phyloP scores from a whole-genome alignment of 2,113 vertebrate genomes.

The Daboia siamensis region DNA sequence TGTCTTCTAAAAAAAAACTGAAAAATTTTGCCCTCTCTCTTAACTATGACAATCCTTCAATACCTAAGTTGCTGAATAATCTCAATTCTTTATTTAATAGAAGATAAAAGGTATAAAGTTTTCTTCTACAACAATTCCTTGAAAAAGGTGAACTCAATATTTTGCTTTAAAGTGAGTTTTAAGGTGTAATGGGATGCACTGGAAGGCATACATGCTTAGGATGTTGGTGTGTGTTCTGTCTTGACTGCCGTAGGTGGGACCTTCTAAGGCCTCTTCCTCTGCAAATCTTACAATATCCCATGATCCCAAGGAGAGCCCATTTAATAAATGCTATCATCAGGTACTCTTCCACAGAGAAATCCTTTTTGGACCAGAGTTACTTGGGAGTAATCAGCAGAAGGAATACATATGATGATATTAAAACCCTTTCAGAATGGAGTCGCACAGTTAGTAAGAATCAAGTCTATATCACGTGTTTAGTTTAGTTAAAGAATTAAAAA shows the following conservation, averaged over 20 bases:
- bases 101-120: background rate
- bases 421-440: background rate
- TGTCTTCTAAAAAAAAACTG: background rate
- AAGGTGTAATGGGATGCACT: background rate
- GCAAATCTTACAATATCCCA: background rate
- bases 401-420: background rate
- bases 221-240: background rate
- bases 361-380: background rate
- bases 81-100: background rate
- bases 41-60: background rate
- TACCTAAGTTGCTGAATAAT: background rate
- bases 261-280: background rate
- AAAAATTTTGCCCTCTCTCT: background rate
- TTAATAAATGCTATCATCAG: background rate
- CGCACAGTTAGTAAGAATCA: background rate
- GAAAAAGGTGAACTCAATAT: background rate
- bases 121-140: background rate
- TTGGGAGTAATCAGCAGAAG: background rate
- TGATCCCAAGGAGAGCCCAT: background rate
- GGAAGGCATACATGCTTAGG: background rate
- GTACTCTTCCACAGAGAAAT: background rate
- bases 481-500: background rate
- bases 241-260: background rate
- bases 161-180: background rate
- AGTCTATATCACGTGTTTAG: background rate